phyloP scores from a whole-genome alignment of 2,113 vertebrate genomes.

The Sialia sialis region DNA sequence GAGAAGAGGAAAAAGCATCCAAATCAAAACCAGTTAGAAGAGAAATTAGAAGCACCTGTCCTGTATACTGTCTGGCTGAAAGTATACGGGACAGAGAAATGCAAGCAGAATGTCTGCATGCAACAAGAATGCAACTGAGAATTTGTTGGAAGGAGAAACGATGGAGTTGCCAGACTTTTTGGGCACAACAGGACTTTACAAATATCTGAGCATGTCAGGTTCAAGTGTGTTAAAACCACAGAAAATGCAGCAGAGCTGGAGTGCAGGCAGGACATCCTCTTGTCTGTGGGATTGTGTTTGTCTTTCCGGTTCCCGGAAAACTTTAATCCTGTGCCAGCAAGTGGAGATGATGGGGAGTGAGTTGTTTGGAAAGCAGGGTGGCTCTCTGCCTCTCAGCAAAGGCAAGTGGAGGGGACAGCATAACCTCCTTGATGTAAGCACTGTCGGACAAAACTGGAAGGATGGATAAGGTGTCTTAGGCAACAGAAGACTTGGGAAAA shows the following conservation, averaged over 20 bases:
- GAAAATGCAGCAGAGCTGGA: accelerated
- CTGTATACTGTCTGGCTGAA: no score
- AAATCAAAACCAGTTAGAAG: neutral
- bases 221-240: neutral
- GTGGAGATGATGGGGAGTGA: accelerated
- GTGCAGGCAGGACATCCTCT: neutral
- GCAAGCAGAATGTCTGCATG: neutral
- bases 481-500: neutral
- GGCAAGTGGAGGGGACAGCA: no score
- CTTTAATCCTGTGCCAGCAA: neutral
- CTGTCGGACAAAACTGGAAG: neutral
- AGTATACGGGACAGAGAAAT: neutral
- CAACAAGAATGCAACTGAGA: neutral
- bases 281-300: neutral
- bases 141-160: neutral
- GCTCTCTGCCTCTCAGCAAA: neutral
- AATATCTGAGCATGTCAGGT: neutral
- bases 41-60: neutral
- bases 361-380: neutral
- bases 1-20: neutral
- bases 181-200: neutral
- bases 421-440: neutral
- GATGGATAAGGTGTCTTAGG: accelerated
- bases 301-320: accelerated
- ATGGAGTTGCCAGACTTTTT: neutral